Conservation (phyloP, 2,113 vertebrate species). For the Cisticola juncidis region DNA sequence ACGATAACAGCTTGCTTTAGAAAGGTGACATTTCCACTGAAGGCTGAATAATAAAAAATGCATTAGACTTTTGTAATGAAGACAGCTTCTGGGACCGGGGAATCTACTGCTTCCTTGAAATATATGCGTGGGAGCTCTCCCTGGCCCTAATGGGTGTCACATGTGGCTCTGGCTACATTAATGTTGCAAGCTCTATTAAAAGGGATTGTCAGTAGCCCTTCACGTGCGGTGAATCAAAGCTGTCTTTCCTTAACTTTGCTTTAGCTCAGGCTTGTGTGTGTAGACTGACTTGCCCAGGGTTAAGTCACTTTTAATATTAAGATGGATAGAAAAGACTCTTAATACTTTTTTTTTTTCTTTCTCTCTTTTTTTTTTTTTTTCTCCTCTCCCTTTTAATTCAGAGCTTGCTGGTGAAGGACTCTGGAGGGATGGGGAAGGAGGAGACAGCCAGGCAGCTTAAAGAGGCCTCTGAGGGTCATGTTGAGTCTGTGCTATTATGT, state of each 20-base stretch:
- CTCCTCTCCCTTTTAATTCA: background rate
- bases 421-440: slow-evolving; percentile 48
- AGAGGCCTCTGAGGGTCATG: slow-evolving; percentile 58
- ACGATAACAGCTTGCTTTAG: slow-evolving; percentile 85
- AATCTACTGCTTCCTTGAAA: slow-evolving; percentile 62
- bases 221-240: slow-evolving; percentile 16
- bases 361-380: background rate
- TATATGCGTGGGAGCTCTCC: slow-evolving; percentile 39
- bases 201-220: slow-evolving; percentile 31
- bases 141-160: slow-evolving; percentile 58
- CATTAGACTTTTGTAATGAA: slow-evolving; percentile 75
- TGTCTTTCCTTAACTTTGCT: slow-evolving; percentile 42
- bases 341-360: background rate
- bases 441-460: slow-evolving; percentile 57
- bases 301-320: slow-evolving; percentile 53
- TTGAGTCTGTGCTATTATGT: slow-evolving; percentile 49
- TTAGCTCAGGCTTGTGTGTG: background rate
- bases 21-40: slow-evolving; percentile 91
- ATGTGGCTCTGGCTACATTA: slow-evolving; percentile 26
- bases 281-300: slow-evolving; percentile 14
- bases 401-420: slow-evolving; percentile 41
- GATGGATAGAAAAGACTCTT: slow-evolving; percentile 4
- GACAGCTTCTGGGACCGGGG: slow-evolving; percentile 65
- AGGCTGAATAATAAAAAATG: slow-evolving; percentile 81
- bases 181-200: slow-evolving; percentile 44